A percentile compares a stretch with the other conserved stretches of the same genome.
Conservation (phyloP, 2,888 invertebrate genomes). For the Frankliniella intonsa region DNA sequence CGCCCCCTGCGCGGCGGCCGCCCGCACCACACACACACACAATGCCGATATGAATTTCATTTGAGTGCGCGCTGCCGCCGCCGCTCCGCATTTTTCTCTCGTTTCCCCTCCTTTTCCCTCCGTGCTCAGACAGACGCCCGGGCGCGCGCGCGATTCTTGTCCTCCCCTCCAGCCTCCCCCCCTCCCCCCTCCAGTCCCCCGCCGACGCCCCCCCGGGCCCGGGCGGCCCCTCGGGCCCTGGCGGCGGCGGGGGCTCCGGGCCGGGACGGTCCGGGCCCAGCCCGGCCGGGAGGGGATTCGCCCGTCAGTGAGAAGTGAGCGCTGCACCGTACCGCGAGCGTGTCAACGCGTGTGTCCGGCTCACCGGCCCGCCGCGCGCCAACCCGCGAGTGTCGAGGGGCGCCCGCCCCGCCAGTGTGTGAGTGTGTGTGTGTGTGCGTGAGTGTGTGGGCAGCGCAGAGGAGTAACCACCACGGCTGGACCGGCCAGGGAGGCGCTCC, state of each 20-base stretch:
- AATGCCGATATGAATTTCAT: constrained; percentile 19
- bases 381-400: not conserved
- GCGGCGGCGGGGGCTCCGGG: not conserved
- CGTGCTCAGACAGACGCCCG: not conserved
- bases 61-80: not conserved
- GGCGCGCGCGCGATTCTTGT: not conserved
- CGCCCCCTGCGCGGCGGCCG: not conserved
- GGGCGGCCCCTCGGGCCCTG: not conserved
- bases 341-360: not conserved
- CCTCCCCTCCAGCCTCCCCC: not conserved
- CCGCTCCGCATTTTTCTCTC: not conserved
- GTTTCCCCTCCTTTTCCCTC: constrained; percentile 6
- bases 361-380: not conserved
- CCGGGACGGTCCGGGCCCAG: not conserved
- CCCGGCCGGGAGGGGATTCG: not conserved
- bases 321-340: not conserved
- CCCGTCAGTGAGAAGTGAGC: not conserved
- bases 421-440: not conserved
- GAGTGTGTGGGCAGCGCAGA: not conserved
- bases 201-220: not conserved
- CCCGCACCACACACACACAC: not conserved
- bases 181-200: not conserved
- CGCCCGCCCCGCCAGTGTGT: not conserved
- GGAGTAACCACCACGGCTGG: no score
- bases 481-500: no score